A percentile compares a stretch with the other conserved stretches of the same genome.
phyloP scores from a whole-genome alignment of 2,888 invertebrate genomes.

The Bellardia pandia region DNA sequence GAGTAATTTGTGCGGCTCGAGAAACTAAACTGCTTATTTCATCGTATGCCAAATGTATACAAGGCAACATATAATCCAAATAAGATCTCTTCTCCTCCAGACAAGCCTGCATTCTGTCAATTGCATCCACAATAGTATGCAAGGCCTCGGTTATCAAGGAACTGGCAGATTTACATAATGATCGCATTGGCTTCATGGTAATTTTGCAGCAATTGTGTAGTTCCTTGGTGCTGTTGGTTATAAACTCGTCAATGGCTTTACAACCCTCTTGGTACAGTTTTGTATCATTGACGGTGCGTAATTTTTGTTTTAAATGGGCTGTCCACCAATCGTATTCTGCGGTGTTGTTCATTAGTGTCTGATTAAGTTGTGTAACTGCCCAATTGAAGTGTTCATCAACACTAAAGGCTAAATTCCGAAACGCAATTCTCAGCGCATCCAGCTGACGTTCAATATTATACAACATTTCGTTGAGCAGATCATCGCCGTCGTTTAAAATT shows the following conservation, averaged over 20 bases:
- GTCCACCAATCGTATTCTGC: constrained; percentile 77
- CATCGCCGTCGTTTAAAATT: constrained; percentile 73
- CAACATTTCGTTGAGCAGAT: constrained; percentile 72
- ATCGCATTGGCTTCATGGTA: constrained; percentile 77
- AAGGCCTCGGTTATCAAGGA: constrained; percentile 76
- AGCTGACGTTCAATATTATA: constrained; percentile 71
- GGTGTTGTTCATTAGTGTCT: constrained; percentile 77
- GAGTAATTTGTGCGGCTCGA: constrained; percentile 73
- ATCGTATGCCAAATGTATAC: constrained; percentile 75
- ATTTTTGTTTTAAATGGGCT: constrained; percentile 74
- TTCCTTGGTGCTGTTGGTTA: constrained; percentile 75
- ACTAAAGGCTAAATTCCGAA: constrained; percentile 73
- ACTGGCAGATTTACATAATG: constrained; percentile 77
- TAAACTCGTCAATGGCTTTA: constrained; percentile 77
- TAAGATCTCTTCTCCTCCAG: constrained; percentile 77
- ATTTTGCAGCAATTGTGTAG: constrained; percentile 79
- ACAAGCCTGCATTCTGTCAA: constrained; percentile 78
- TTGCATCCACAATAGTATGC: constrained; percentile 75
- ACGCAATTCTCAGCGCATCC: constrained; percentile 71
- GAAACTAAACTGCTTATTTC: constrained; percentile 75
- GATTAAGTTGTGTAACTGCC: constrained; percentile 76
- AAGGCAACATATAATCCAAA: constrained; percentile 76
- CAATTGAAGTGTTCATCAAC: constrained; percentile 76
- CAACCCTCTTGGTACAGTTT: constrained; percentile 76
- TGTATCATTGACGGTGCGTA: constrained; percentile 76